Evolutionary conservation across 2,113 vertebrate genomes (phyloP).

Genomic region (Machaerirhynchus nigripectus): DNA sequence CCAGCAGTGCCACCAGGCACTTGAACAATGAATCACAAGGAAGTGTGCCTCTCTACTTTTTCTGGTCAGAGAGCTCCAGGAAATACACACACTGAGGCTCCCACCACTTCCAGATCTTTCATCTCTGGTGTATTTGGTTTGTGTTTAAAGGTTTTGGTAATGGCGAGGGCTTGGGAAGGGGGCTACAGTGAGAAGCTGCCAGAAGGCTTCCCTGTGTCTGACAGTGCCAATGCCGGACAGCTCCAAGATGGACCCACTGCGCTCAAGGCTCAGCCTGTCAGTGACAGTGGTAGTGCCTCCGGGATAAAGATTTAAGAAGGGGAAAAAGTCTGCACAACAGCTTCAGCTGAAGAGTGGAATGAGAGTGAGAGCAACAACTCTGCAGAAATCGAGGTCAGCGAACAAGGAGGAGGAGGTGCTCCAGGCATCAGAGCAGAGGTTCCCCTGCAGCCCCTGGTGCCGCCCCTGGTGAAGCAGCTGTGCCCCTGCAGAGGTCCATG

Average conservation of each 20-base stretch:
- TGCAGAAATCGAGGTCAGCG: background rate
- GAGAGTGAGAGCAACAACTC: background rate
- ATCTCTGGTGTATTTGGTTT: background rate
- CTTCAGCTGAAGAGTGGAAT: background rate
- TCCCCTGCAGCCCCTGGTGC: background rate
- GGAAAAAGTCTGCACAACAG: background rate
- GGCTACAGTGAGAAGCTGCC: background rate
- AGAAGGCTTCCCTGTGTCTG: background rate
- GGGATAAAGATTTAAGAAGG: background rate
- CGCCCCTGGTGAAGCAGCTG: background rate
- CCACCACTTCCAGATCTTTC: background rate
- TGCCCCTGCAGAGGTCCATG: background rate
- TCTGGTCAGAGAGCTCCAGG: background rate
- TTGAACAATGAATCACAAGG: rapidly evolving
- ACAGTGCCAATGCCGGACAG: background rate
- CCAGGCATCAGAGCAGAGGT: background rate
- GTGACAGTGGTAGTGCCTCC: background rate
- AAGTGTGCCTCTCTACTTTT: rapidly evolving
- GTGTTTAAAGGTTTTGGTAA: background rate
- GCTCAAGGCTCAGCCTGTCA: background rate
- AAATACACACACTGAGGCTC: too few species aligned
- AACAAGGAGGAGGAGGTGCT: background rate
- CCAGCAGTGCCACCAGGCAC: background rate
- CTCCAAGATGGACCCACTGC: background rate
- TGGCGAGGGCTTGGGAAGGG: background rate